Conservation (phyloP, 37 sponge, comb jelly and placozoan genomes). For the Spongia lamella region DNA sequence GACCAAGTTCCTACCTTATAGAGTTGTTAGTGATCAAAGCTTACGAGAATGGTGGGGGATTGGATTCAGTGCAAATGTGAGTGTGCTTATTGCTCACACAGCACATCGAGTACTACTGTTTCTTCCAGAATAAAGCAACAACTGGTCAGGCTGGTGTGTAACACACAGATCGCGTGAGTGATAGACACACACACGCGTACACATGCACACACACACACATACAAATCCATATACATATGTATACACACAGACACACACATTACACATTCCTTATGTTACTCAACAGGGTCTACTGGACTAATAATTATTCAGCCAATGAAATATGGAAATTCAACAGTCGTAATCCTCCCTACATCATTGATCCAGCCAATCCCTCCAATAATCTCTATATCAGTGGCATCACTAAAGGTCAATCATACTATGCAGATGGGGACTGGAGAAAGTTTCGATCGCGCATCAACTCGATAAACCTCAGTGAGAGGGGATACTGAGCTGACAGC, state of each 20-base stretch:
- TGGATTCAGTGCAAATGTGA: too few relatives aligned
- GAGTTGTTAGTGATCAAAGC: constrained; percentile 5
- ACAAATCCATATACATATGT: too few relatives aligned
- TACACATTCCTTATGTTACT: background rate
- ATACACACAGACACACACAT: background rate
- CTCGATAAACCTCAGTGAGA: too few relatives aligned
- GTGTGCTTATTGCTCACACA: too few relatives aligned
- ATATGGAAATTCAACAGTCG: background rate
- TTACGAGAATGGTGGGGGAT: too few relatives aligned
- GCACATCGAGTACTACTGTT: too few relatives aligned
- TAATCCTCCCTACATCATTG: constrained; percentile 42
- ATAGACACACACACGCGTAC: background rate
- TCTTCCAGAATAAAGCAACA: background rate
- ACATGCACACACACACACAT: background rate
- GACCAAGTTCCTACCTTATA: constrained; percentile 22
- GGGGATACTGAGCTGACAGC: too few relatives aligned
- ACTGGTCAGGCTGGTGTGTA: too few relatives aligned
- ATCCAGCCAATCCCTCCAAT: constrained; percentile 73
- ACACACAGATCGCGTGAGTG: too few relatives aligned
- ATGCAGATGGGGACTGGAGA: too few relatives aligned
- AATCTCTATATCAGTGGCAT: constrained; percentile 61
- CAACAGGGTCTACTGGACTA: background rate
- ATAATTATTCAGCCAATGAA: too few relatives aligned
- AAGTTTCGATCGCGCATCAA: too few relatives aligned
- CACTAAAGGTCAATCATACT: background rate